These are phyloP conservation scores for Meloidogyne floridensis DNA, from an alignment of 1,140 invertebrate species.

Conservation along the genomic window DNA sequence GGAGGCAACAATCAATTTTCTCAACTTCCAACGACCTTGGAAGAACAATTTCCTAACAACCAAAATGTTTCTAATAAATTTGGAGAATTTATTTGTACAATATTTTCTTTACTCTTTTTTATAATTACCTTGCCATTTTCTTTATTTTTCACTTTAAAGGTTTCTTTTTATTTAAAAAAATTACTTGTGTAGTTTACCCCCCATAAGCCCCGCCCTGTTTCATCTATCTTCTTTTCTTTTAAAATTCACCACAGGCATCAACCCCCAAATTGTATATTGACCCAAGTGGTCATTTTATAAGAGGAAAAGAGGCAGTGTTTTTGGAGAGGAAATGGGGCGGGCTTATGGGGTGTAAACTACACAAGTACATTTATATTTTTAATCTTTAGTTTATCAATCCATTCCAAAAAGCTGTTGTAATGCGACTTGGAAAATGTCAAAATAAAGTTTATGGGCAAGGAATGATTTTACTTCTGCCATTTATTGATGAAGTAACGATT, in stretches of 20 bases:
- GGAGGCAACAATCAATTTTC: not conserved
- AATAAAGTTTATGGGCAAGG: slow-evolving; percentile 43
- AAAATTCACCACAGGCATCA: too few species aligned
- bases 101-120: slow-evolving; percentile 36
- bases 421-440: slow-evolving; percentile 43
- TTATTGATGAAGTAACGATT: slow-evolving; percentile 42
- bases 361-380: not conserved
- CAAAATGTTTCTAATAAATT: slow-evolving; percentile 2
- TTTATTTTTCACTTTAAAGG: slow-evolving; percentile 49
- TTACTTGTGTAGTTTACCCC: too few species aligned
- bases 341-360: too few species aligned
- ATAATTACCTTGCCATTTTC: slow-evolving; percentile 48
- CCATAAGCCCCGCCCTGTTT: too few species aligned
- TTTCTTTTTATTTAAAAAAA: slow-evolving; percentile 6
- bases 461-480: slow-evolving; percentile 48
- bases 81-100: slow-evolving; percentile 29
- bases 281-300: too few species aligned
- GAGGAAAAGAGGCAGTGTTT: too few species aligned
- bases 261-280: too few species aligned
- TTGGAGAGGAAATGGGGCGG: too few species aligned
- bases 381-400: not conserved
- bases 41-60: slow-evolving; percentile 2
- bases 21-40: not conserved
- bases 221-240: too few species aligned
- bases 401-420: slow-evolving; percentile 46